Evolutionary conservation across 1,140 invertebrate genomes (phyloP).

Genomic region (Caenorhabditis inopinata): DNA sequence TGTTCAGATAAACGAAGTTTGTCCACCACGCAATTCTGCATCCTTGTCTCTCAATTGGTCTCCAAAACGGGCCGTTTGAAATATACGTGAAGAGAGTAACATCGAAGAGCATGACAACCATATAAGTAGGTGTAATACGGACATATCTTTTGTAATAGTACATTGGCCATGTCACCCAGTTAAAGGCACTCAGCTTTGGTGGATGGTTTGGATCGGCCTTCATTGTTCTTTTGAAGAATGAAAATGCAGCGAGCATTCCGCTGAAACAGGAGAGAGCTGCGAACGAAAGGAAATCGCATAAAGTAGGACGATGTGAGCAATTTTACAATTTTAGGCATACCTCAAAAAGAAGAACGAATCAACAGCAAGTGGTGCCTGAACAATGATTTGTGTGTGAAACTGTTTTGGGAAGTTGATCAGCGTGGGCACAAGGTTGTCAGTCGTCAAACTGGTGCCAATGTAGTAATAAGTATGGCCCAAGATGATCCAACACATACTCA

Average conservation of each 20-base stretch:
- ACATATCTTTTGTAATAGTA: conserved; percentile 42
- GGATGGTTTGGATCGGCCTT: conserved; percentile 42
- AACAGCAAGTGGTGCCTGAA: conserved; percentile 63
- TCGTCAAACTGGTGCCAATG: conserved; percentile 57
- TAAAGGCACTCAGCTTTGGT: neutral
- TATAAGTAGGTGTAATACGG: conserved; percentile 61
- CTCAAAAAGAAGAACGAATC: conserved; percentile 65
- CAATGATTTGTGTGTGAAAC: conserved; percentile 66
- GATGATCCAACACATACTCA: conserved; percentile 65
- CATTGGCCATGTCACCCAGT: conserved; percentile 30
- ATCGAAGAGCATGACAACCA: conserved; percentile 59
- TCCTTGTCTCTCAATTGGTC: conserved; percentile 58
- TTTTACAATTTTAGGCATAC: conserved; percentile 37
- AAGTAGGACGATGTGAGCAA: too few relatives aligned
- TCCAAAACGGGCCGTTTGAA: conserved; percentile 65
- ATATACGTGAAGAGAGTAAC: conserved; percentile 62
- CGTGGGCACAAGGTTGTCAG: conserved; percentile 62
- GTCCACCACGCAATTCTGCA: conserved; percentile 63
- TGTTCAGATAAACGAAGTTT: conserved; percentile 64
- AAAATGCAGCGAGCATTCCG: conserved; percentile 62
- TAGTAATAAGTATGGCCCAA: conserved; percentile 63
- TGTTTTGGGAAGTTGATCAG: conserved; percentile 60
- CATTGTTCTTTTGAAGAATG: conserved; percentile 59
- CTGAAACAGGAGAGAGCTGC: too few relatives aligned
- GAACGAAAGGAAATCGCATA: too few relatives aligned